A percentile compares a stretch with the other conserved stretches of the same genome.
Evolutionary conservation across 2,797 vertebrate genomes (phyloP).

Genomic region (Micrastur ruficollis): DNA sequence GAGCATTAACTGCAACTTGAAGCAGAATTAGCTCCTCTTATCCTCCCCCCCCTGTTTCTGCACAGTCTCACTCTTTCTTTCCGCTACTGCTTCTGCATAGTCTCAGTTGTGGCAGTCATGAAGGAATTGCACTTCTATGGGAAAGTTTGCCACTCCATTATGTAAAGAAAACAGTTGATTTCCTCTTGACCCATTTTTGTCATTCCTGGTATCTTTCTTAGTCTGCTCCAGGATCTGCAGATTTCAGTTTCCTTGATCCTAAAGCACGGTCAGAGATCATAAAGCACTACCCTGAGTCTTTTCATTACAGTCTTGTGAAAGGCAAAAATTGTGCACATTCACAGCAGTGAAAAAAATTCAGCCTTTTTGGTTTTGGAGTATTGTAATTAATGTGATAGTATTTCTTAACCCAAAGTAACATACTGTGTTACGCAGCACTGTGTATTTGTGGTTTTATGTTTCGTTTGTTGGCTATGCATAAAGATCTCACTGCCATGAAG

Average conservation of each 20-base stretch:
- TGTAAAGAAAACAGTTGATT: constrained; percentile 18
- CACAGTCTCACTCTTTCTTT: background rate
- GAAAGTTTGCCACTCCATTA: background rate
- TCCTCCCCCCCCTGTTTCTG: background rate
- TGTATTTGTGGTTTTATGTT: background rate
- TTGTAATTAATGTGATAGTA: background rate
- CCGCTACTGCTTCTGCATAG: background rate
- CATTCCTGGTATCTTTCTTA: background rate
- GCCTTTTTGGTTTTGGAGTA: background rate
- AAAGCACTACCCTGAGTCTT: background rate
- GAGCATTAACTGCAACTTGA: background rate
- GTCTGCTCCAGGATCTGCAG: background rate
- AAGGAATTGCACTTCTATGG: background rate
- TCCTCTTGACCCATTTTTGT: background rate
- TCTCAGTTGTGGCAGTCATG: background rate
- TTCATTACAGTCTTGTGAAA: background rate
- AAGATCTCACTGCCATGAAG: background rate
- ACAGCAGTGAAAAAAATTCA: background rate
- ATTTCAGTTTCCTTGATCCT: background rate
- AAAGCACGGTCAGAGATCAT: background rate
- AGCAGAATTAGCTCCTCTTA: background rate
- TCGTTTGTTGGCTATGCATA: background rate
- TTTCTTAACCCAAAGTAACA: background rate
- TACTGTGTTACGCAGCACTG: background rate
- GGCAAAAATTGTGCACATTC: background rate